Evolutionary conservation across 1,140 invertebrate genomes (phyloP).

Genomic region (Lordiphosa clarofinis): DNA sequence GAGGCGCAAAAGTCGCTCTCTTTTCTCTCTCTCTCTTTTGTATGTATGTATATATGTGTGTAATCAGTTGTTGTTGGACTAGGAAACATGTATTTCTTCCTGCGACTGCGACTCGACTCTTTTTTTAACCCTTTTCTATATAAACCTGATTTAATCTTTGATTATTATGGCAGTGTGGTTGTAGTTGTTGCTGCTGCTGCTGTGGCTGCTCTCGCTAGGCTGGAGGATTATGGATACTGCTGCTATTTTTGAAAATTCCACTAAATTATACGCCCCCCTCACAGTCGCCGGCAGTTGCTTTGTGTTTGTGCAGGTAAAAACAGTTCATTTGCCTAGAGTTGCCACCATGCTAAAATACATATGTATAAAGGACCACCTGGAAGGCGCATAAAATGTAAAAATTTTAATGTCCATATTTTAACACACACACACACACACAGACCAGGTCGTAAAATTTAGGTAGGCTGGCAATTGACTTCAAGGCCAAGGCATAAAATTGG

Average conservation of each 20-base stretch:
- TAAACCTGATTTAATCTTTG: conserved; percentile 78
- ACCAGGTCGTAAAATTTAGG: conserved; percentile 27
- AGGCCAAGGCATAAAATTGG: conserved; percentile 32
- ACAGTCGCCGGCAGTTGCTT: conserved; percentile 15
- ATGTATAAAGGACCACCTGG: conserved; percentile 53
- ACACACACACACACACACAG: no score
- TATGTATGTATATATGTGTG: conserved; percentile 18
- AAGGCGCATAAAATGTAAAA: conserved; percentile 40
- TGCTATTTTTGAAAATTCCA: conserved; percentile 76
- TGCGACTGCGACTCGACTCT: conserved; percentile 45
- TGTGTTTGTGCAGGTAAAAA: conserved; percentile 55
- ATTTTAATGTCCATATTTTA: no score
- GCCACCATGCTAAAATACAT: conserved; percentile 31
- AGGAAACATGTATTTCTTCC: conserved; percentile 78
- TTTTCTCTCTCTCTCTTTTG: conserved; percentile 4
- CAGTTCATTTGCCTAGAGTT: conserved; percentile 72
- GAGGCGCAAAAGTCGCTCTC: conserved; percentile 13
- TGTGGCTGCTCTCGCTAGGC: conserved; percentile 21
- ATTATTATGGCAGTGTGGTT: conserved; percentile 61
- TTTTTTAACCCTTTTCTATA: conserved; percentile 73
- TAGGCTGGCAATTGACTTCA: conserved; percentile 19
- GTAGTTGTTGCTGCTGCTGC: conserved; percentile 14
- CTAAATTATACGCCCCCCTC: conserved; percentile 63
- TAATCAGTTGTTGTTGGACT: conserved; percentile 62
- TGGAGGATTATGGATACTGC: conserved; percentile 36